phyloP scores from a whole-genome alignment of 2,797 vertebrate species.

The Phalloptychus januarius region DNA sequence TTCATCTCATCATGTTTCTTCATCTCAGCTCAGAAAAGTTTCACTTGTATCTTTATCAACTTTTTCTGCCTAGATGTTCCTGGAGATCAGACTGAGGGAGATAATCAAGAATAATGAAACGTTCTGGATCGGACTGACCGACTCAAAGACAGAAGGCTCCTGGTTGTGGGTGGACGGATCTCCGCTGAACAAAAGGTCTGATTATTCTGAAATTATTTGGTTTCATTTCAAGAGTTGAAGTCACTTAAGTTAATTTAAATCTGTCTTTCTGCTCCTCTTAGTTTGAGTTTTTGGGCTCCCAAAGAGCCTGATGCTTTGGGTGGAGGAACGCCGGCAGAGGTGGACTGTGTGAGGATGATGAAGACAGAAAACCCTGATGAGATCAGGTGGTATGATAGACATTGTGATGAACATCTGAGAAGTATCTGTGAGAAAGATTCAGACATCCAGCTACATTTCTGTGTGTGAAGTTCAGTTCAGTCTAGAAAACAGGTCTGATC shows the following conservation, averaged over 20 bases:
- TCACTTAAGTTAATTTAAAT: background rate
- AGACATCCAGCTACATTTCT: background rate
- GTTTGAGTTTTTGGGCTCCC: background rate
- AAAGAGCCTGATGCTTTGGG: background rate
- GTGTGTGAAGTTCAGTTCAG: background rate
- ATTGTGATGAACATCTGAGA: rapidly evolving
- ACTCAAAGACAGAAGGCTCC: background rate
- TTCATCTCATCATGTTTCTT: background rate
- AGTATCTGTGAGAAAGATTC: slow-evolving; percentile 48
- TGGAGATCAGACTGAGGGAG: rapidly evolving
- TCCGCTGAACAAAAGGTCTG: background rate
- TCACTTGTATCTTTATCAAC: background rate
- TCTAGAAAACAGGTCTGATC: background rate
- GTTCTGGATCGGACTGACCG: slow-evolving; percentile 73
- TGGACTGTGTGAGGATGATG: slow-evolving; percentile 42
- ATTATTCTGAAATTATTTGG: background rate
- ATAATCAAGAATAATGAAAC: rapidly evolving
- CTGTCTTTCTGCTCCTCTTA: background rate
- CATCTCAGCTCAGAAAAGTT: background rate
- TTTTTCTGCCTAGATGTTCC: slow-evolving; percentile 25
- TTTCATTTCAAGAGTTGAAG: background rate
- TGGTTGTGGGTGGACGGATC: slow-evolving; percentile 65
- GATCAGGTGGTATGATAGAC: slow-evolving; percentile 38
- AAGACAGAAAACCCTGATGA: rapidly evolving
- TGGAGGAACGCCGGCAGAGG: background rate